A percentile compares a stretch with the other conserved stretches of the same genome.
These are phyloP conservation scores for Xyliphius kryptos DNA, from an alignment of 2,113 vertebrate species.

Conservation along the genomic window DNA sequence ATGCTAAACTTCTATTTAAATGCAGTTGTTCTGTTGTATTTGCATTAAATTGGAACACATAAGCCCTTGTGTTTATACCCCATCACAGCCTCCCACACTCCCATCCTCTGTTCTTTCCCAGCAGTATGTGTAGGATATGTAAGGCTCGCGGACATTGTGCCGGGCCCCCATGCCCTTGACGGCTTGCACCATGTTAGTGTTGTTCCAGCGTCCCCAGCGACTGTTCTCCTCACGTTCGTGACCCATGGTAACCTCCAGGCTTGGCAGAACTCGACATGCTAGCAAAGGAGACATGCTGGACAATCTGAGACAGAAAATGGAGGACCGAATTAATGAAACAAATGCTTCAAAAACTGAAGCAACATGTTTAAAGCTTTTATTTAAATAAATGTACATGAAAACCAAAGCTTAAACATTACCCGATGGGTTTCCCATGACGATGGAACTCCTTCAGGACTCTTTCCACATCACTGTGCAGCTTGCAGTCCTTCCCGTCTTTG, in stretches of 20 bases:
- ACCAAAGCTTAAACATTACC: slow-evolving; percentile 42
- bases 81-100: no score
- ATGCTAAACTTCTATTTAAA: no score
- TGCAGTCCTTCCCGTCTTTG: slow-evolving; percentile 66
- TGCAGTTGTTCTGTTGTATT: no score
- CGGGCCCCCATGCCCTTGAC: slow-evolving; percentile 64
- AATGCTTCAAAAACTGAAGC: background rate
- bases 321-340: background rate
- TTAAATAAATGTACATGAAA: no score
- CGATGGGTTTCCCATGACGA: slow-evolving; percentile 61
- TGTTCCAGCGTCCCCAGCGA: slow-evolving; percentile 62
- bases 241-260: slow-evolving; percentile 64
- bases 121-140: slow-evolving; percentile 56
- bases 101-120: background rate
- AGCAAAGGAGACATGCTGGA: slow-evolving; percentile 62
- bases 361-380: no score
- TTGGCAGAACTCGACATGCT: slow-evolving; percentile 59
- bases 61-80: no score
- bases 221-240: slow-evolving; percentile 57
- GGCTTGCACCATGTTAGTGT: slow-evolving; percentile 60
- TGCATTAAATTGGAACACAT: no score
- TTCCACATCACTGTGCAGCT: slow-evolving; percentile 60
- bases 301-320: slow-evolving; percentile 42
- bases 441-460: slow-evolving; percentile 65
- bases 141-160: slow-evolving; percentile 56